Evolutionary conservation across 2,888 invertebrate genomes (phyloP).

Genomic region (Argyresthia goedartella): DNA sequence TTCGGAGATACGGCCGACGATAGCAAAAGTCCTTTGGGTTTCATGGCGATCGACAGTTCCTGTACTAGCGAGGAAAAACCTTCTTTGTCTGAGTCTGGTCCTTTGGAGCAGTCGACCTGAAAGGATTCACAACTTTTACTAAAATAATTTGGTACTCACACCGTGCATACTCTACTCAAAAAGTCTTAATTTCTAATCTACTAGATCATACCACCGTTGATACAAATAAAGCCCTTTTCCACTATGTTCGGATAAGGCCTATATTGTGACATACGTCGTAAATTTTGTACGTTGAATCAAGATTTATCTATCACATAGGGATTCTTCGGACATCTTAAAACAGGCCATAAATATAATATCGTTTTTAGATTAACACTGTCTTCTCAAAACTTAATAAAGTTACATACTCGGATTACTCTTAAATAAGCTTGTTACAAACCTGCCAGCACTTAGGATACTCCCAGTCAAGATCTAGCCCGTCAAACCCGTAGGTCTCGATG

Average conservation of each 20-base stretch:
- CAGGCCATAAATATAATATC: no score
- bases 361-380: background rate
- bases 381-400: background rate
- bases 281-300: no score
- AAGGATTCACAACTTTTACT: no score
- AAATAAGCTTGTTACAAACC: no score
- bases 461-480: slow-evolving; percentile 96
- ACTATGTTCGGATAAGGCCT: no score
- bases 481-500: slow-evolving; percentile 84
- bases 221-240: no score
- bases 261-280: no score
- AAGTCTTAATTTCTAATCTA: background rate
- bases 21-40: slow-evolving; percentile 76
- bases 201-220: no score
- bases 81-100: slow-evolving; percentile 85
- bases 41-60: slow-evolving; percentile 78
- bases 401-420: background rate
- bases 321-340: no score
- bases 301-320: no score
- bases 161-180: background rate
- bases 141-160: no score
- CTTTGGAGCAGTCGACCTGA: slow-evolving; percentile 89
- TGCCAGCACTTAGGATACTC: slow-evolving; percentile 94
- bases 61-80: slow-evolving; percentile 81
- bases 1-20: slow-evolving; percentile 91